Evolutionary conservation across 2,113 vertebrate species (phyloP), one percentile per base, ranked within the genome.

Genomic region (Asarcornis scutulata): DNA sequence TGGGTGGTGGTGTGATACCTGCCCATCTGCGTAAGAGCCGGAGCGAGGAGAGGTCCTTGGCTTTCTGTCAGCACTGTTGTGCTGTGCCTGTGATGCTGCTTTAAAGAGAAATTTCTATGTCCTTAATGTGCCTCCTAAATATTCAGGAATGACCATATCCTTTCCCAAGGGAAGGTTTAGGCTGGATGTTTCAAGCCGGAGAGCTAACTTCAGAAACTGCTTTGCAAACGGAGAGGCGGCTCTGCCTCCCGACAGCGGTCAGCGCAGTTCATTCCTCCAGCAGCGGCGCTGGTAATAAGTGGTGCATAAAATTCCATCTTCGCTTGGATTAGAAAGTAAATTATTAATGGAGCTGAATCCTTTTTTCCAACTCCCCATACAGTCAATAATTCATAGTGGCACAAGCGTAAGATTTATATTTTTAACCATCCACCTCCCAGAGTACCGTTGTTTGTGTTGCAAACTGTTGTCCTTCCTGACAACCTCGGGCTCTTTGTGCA

Each of bases 271-370:
- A 60, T 58, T 95, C 95, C 88, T 88, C 95, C 93, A 81, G 89
- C 89, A 91, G 88, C 6, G 2, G 58, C 13, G 0, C 74, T 83
- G 90, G 90, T 92, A 93, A 55, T 97, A 97, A 96, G 96, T 96
- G 92, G 87, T 97, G 95, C 96, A 91, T 97, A 97, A 97, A 97
- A 93, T 96, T 96, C 93, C 93, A 80, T 96, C 32, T 78, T 88
- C 78, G 11, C 93, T 91, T 91, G 89, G 96, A 96, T 95, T 76
- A 76, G 86, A 83, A 96, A 73, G 74, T 72, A 48, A 94, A 92
- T 95, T 82, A 67, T 97, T 97, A 94, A 91, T 91, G 78, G 89
- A 17, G 21, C 80, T 9, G 25, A 78, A 95, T 97, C 92, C 93
- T 83, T 93, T 95, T 94, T 94, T 64, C 84, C 87, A 77, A 9